Percentiles rank a stretch among this genome's conserved stretches.
These are phyloP conservation scores for Lithodes maja DNA, from an alignment of 2,888 invertebrate species.

Conservation along the genomic window DNA sequence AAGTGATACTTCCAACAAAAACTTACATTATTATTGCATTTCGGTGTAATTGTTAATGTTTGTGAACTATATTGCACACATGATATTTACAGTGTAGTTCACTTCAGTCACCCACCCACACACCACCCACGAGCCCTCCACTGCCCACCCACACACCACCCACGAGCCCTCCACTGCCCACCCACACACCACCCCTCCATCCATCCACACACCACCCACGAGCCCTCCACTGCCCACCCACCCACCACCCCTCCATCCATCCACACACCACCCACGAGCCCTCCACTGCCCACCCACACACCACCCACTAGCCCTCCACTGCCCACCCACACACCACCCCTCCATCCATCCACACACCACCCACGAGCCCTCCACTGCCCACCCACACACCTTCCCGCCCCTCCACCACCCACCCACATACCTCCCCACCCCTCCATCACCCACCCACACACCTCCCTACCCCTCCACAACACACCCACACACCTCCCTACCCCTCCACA, in stretches of 20 bases:
- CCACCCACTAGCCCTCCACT: not conserved
- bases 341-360: not conserved
- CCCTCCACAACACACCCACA: not conserved
- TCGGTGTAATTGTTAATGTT: no score
- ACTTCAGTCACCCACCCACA: not conserved
- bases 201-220: not conserved
- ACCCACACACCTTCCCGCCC: not conserved
- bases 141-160: not conserved
- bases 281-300: not conserved
- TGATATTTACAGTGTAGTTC: no score
- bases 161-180: not conserved
- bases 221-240: not conserved
- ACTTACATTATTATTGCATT: no score
- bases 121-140: not conserved
- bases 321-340: not conserved
- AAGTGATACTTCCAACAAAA: no score
- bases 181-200: not conserved
- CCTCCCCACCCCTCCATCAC: not conserved
- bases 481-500: not conserved
- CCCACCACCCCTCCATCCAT: not conserved
- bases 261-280: no score
- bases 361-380: not conserved
- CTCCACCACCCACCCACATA: not conserved
- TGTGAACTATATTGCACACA: no score
- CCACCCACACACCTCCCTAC: not conserved